phyloP scores from a whole-genome alignment of 2,113 vertebrate species.

The Nycticorax nycticorax region DNA sequence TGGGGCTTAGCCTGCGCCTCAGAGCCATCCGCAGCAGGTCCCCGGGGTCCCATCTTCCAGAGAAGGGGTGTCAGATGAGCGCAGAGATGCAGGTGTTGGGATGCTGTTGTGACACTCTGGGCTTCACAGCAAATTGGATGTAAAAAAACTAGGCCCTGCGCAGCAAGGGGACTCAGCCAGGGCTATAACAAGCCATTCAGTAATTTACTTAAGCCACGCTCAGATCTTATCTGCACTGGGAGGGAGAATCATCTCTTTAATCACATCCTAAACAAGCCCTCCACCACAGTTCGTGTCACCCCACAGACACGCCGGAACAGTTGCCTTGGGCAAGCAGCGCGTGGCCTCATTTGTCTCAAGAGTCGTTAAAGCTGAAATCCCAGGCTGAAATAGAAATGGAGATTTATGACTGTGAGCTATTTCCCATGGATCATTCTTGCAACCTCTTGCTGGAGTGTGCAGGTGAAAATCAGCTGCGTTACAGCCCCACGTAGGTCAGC shows the following conservation, averaged over 20 bases:
- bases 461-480: neutral
- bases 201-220: constrained; percentile 49
- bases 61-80: neutral
- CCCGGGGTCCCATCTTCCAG: neutral
- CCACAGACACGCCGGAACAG: neutral
- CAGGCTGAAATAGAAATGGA: neutral
- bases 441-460: neutral
- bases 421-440: neutral
- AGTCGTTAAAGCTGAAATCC: neutral
- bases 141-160: neutral
- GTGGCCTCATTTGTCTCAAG: neutral
- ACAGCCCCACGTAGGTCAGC: neutral
- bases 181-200: constrained; percentile 31
- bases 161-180: constrained; percentile 31
- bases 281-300: neutral
- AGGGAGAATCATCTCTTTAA: constrained; percentile 53
- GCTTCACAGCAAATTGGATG: constrained; percentile 26
- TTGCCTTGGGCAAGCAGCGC: neutral
- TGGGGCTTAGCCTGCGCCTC: neutral
- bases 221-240: constrained; percentile 14
- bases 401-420: neutral
- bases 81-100: neutral
- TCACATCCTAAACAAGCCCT: constrained; percentile 27
- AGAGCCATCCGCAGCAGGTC: neutral
- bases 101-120: neutral